A percentile compares a stretch with the other conserved stretches of the same genome.
Evolutionary conservation across 2,888 invertebrate species (phyloP).

Genomic region (Abrostola triplasia): DNA sequence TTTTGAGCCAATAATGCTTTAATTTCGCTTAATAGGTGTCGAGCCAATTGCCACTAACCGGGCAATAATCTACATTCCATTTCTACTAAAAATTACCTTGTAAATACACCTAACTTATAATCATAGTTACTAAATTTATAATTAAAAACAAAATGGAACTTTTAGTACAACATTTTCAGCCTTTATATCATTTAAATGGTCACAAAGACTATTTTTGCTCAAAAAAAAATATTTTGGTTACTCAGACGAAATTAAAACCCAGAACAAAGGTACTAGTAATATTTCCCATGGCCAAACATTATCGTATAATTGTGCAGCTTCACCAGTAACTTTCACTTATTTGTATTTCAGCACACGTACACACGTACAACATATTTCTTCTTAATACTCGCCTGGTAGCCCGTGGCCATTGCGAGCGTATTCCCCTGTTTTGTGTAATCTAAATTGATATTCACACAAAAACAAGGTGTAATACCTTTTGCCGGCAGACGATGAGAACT

Average conservation of each 20-base stretch:
- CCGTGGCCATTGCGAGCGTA: constrained; percentile 62
- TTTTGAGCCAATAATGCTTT: no score
- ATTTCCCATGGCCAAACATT: constrained; percentile 35
- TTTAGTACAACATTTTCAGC: no score
- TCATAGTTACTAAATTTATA: no score
- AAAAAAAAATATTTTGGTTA: constrained; percentile 15
- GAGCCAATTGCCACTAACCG: no score
- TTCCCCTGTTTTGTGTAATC: constrained; percentile 62
- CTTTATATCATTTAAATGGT: no score
- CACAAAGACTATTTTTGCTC: not conserved
- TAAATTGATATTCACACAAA: constrained; percentile 70
- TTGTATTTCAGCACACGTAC: constrained; percentile 65
- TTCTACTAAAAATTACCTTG: no score
- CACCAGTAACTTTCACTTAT: constrained; percentile 64
- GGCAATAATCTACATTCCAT: no score
- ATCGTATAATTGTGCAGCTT: constrained; percentile 45
- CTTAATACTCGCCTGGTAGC: constrained; percentile 67
- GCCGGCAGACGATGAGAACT: constrained; percentile 37
- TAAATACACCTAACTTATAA: no score
- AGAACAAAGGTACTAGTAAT: constrained; percentile 16
- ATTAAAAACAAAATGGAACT: no score
- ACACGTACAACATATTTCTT: constrained; percentile 75
- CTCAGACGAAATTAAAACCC: constrained; percentile 22
- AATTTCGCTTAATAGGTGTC: no score
- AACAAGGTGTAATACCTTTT: constrained; percentile 53